A percentile compares a stretch with the other conserved stretches of the same genome.
Conservation (phyloP, 2,113 vertebrate genomes). For the Pica pica region DNA sequence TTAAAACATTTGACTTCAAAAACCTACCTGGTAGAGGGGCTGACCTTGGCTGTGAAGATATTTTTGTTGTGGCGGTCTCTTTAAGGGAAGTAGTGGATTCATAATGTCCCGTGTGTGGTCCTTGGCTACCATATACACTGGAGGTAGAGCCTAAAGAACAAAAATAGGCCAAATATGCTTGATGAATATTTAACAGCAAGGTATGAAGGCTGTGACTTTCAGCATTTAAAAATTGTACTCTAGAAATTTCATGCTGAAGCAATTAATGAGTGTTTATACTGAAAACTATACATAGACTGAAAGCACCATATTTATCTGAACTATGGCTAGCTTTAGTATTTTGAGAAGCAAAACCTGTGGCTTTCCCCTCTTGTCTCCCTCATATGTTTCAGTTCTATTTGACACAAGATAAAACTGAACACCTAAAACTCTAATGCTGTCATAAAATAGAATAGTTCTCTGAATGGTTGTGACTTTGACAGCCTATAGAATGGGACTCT, state of each 20-base stretch:
- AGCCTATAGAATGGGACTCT: not conserved
- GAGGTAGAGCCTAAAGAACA: conserved; percentile 2
- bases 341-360: not conserved
- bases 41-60: fast-evolving
- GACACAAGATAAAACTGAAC: not conserved
- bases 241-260: not conserved
- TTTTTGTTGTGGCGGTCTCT: not conserved
- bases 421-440: not conserved
- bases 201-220: not conserved
- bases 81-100: not conserved
- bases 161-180: not conserved
- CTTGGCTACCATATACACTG: not conserved
- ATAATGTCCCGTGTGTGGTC: not conserved
- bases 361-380: not conserved
- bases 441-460: not conserved
- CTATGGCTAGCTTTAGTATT: not conserved
- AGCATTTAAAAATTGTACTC: not conserved
- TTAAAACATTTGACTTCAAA: not conserved
- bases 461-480: not conserved
- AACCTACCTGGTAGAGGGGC: conserved; percentile 14
- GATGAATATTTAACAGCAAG: not conserved
- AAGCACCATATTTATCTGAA: not conserved
- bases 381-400: not conserved
- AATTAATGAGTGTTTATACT: not conserved
- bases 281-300: not conserved